Evolutionary conservation across 2,797 vertebrate genomes (phyloP).

Genomic region (Peromyscus eremicus): DNA sequence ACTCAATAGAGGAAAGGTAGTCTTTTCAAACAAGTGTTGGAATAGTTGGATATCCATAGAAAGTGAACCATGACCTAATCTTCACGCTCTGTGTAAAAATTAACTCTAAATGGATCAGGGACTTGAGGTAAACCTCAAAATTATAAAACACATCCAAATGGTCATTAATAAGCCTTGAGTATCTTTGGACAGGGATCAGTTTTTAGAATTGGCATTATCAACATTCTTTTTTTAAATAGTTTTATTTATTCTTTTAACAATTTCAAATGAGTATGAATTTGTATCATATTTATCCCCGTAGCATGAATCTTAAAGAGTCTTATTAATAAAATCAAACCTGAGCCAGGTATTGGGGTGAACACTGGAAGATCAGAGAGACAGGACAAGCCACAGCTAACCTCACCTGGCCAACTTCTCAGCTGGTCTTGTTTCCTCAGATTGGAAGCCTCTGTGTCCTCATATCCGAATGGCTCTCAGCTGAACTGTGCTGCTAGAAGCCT

Average conservation of each 20-base stretch:
- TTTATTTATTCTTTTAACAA: not conserved
- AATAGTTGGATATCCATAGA: not conserved
- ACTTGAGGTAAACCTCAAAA: constrained; percentile 19
- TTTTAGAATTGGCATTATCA: constrained; percentile 23
- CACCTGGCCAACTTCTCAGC: too few relatives aligned
- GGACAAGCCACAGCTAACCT: too few relatives aligned
- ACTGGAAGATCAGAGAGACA: too few relatives aligned
- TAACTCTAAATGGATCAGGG: constrained; percentile 15
- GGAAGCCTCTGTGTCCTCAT: too few relatives aligned
- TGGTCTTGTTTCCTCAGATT: too few relatives aligned
- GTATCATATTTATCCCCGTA: not conserved
- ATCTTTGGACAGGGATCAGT: not conserved
- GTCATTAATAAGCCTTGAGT: not conserved
- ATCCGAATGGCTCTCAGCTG: too few relatives aligned
- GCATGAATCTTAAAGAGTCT: too few relatives aligned
- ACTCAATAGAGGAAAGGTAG: not conserved
- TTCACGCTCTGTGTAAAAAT: not conserved
- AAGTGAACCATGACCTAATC: not conserved
- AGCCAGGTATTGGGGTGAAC: too few relatives aligned
- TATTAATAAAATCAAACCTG: too few relatives aligned
- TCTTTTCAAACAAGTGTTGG: not conserved
- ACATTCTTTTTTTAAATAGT: not conserved
- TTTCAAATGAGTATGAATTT: not conserved
- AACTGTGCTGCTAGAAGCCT: too few relatives aligned
- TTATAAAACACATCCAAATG: not conserved